A percentile compares a stretch with the other conserved stretches of the same genome.
Conservation (phyloP, 1,140 invertebrate species). For the Saccostrea cuccullata region DNA sequence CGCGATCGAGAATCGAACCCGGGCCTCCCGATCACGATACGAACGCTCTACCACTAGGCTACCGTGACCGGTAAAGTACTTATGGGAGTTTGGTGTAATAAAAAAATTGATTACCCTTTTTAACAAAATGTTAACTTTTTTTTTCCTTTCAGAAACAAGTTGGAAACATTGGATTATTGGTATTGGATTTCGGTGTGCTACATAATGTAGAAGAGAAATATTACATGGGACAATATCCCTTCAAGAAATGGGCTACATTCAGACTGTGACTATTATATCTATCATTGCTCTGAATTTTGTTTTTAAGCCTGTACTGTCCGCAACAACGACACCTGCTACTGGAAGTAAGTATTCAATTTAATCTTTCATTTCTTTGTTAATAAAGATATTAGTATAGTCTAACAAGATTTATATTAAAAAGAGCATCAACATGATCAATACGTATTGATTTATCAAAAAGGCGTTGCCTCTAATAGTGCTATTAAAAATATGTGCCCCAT, state of each 20-base stretch:
- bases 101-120: not conserved
- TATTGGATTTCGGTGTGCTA: not conserved
- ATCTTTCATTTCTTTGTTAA: not conserved
- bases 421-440: not conserved
- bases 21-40: no score
- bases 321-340: not conserved
- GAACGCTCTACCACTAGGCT: no score
- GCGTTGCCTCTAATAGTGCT: not conserved
- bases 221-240: slow-evolving; percentile 3
- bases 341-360: not conserved
- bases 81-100: no score
- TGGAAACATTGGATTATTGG: not conserved
- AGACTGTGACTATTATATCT: not conserved
- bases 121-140: not conserved
- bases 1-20: no score
- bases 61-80: no score
- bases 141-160: not conserved
- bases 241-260: slow-evolving; percentile 24
- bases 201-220: not conserved
- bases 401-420: not conserved
- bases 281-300: slow-evolving; percentile 14
- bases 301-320: not conserved
- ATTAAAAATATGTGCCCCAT: not conserved
- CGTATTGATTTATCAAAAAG: not conserved
- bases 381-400: not conserved